Conservation (phyloP, 2,888 invertebrate genomes). For the Epinotia bilunana region DNA sequence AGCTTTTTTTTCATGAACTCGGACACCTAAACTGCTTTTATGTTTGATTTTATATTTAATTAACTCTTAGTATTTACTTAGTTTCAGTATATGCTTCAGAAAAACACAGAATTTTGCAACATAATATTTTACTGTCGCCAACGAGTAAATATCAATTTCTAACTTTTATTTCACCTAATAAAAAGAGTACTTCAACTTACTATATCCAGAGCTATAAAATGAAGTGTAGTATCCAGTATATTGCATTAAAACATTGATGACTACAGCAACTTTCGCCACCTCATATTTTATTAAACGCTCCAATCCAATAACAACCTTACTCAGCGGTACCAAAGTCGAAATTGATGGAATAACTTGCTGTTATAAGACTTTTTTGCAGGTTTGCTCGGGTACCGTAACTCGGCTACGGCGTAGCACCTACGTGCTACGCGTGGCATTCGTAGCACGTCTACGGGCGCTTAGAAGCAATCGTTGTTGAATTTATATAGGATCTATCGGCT, state of each 20-base stretch:
- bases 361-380: slow-evolving; percentile 6
- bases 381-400: background rate
- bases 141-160: slow-evolving; percentile 20
- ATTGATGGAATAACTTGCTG: background rate
- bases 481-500: slow-evolving; percentile 55
- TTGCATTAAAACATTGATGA: slow-evolving; percentile 44
- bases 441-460: slow-evolving; percentile 73
- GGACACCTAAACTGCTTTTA: too few species aligned
- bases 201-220: slow-evolving; percentile 30
- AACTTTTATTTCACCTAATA: slow-evolving; percentile 23
- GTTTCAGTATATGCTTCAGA: background rate
- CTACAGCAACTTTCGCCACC: slow-evolving; percentile 49
- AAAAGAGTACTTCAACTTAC: slow-evolving; percentile 26
- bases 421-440: slow-evolving; percentile 59
- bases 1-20: too few species aligned
- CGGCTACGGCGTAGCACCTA: slow-evolving; percentile 50
- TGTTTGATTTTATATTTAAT: too few species aligned
- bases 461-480: slow-evolving; percentile 54
- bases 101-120: background rate
- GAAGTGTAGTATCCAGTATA: slow-evolving; percentile 27
- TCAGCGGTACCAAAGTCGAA: background rate
- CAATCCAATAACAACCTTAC: background rate
- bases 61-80: too few species aligned
- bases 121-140: slow-evolving; percentile 23
- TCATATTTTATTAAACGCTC: slow-evolving; percentile 8